Evolutionary conservation across 2,888 invertebrate species (phyloP).

Genomic region (Dorcus hopei): DNA sequence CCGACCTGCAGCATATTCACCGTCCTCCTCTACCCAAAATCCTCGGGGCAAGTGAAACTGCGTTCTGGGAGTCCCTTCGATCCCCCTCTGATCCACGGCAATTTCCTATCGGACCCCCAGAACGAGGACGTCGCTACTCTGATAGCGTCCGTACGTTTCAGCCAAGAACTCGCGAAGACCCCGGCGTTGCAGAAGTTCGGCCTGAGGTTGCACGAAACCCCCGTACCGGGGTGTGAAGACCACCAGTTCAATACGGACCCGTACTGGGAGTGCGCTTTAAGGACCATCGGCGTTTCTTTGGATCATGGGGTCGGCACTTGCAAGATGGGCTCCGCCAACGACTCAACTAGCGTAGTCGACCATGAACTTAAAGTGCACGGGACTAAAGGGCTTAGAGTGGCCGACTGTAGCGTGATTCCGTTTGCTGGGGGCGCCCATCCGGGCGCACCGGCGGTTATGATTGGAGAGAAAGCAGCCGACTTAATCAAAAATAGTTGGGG

Average conservation of each 20-base stretch:
- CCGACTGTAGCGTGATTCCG: conserved; percentile 58
- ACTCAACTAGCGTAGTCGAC: conserved; percentile 57
- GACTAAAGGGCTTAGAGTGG: conserved; percentile 52
- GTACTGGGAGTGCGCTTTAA: conserved; percentile 69
- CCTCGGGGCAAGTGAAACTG: conserved; percentile 53
- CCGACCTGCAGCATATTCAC: conserved; percentile 55
- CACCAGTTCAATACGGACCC: conserved; percentile 57
- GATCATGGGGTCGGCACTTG: conserved; percentile 56
- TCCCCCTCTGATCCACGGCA: conserved; percentile 60
- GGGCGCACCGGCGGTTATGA: conserved; percentile 54
- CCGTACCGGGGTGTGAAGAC: conserved; percentile 52
- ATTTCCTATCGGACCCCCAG: conserved; percentile 53
- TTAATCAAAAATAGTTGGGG: conserved; percentile 50
- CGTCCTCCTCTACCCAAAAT: conserved; percentile 58
- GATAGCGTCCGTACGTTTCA: conserved; percentile 54
- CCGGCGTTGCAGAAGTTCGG: conserved; percentile 56
- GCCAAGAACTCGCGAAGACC: conserved; percentile 50
- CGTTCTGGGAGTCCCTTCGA: conserved; percentile 55
- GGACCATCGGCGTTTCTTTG: conserved; percentile 29
- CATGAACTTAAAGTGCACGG: conserved; percentile 53
- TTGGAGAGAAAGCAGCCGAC: conserved; percentile 57
- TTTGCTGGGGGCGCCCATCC: conserved; percentile 53
- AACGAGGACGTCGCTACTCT: conserved; percentile 50
- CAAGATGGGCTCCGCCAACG: conserved; percentile 66
- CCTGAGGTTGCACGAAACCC: conserved; percentile 40